Conservation (phyloP, 2,888 invertebrate genomes). For the Dryadula phaetusa region DNA sequence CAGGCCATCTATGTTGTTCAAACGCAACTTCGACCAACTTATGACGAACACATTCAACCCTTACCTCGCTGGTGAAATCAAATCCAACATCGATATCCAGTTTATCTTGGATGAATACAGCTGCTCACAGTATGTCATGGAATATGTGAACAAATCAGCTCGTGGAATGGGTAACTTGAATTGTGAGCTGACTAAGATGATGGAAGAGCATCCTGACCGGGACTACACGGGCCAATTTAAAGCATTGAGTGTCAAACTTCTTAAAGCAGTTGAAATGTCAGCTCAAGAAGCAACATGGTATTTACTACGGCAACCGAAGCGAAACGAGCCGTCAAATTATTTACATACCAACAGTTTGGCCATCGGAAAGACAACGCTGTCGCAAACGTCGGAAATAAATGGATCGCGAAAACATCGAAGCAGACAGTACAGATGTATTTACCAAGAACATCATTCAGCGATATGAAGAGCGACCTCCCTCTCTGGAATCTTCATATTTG, state of each 20-base stretch:
- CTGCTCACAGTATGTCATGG: constrained; percentile 61
- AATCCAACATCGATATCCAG: constrained; percentile 50
- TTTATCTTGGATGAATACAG: constrained; percentile 48
- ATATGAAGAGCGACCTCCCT: constrained; percentile 62
- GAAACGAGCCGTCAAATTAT: constrained; percentile 43
- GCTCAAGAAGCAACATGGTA: constrained; percentile 60
- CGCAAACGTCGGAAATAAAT: constrained; percentile 58
- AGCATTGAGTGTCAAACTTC: constrained; percentile 49
- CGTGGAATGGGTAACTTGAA: constrained; percentile 56
- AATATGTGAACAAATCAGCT: constrained; percentile 59
- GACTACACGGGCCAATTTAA: constrained; percentile 45
- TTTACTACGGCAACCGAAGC: constrained; percentile 47
- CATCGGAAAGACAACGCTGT: constrained; percentile 51
- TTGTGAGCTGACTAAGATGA: constrained; percentile 51
- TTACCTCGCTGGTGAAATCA: constrained; percentile 54
- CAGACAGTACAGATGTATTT: constrained; percentile 61
- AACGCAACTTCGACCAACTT: constrained; percentile 55
- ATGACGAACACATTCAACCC: constrained; percentile 60
- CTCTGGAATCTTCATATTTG: constrained; percentile 55
- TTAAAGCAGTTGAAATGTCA: constrained; percentile 59
- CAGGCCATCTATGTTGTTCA: constrained; percentile 54
- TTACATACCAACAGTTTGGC: constrained; percentile 54
- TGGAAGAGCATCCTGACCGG: constrained; percentile 44
- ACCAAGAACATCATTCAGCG: constrained; percentile 64
- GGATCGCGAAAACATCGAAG: constrained; percentile 49